Conservation (phyloP, 2,113 vertebrate species). For the Heliornis fulica region DNA sequence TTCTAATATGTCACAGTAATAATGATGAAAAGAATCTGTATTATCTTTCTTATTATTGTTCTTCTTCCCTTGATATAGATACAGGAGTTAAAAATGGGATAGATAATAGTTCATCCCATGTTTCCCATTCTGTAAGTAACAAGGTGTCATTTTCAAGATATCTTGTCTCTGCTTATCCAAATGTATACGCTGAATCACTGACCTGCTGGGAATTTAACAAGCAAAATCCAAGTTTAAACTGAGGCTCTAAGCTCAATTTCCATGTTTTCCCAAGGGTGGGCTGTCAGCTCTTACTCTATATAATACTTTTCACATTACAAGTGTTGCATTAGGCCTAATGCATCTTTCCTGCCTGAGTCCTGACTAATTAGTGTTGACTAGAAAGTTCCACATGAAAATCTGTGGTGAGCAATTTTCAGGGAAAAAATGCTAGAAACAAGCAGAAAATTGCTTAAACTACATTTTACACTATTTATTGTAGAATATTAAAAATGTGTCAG, state of each 20-base stretch:
- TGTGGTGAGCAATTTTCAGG: background rate
- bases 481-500: background rate
- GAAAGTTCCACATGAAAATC: background rate
- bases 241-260: background rate
- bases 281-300: conserved; percentile 19
- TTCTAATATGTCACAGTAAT: background rate
- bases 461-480: background rate
- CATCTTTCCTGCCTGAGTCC: background rate
- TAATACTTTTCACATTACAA: conserved; percentile 2
- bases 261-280: conserved; percentile 14
- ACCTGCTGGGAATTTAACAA: conserved; percentile 45
- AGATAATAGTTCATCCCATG: background rate
- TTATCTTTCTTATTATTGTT: background rate
- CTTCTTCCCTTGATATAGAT: background rate
- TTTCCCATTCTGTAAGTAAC: conserved; percentile 8
- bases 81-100: background rate
- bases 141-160: conserved; percentile 20
- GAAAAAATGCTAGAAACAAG: background rate
- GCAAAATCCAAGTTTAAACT: conserved; percentile 34
- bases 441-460: background rate
- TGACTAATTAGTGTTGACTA: background rate
- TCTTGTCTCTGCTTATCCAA: background rate
- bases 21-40: background rate
- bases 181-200: background rate
- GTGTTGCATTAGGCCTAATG: background rate